These are phyloP conservation scores for Octodon degus DNA, from an alignment of 2,113 vertebrate species.

Conservation along the genomic window DNA sequence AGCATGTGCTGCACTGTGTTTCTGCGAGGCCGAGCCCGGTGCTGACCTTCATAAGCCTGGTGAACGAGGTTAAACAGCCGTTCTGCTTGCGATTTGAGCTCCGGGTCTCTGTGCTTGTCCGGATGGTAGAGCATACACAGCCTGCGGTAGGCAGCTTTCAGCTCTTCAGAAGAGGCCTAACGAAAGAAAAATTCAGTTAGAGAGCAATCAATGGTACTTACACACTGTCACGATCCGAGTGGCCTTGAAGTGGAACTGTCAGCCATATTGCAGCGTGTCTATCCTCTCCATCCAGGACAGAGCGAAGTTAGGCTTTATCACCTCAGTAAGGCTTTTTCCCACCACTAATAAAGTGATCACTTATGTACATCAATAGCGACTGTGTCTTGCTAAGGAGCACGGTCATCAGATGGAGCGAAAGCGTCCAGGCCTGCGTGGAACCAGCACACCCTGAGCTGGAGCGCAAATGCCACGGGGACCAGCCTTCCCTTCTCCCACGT, in stretches of 20 bases:
- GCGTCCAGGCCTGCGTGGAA: background rate
- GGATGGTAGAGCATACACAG: constrained; percentile 99
- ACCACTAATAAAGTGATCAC: background rate
- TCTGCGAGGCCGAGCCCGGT: background rate
- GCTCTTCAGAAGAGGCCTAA: constrained; percentile 96
- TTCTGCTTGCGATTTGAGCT: constrained; percentile 95
- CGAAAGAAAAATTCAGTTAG: constrained; percentile 67
- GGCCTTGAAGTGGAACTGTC: constrained; percentile 25
- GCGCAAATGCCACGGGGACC: no score
- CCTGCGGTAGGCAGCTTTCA: constrained; percentile 96
- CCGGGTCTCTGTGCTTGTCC: constrained; percentile 98
- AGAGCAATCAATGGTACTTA: background rate
- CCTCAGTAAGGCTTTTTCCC: background rate
- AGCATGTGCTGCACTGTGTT: background rate
- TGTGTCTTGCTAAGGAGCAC: background rate
- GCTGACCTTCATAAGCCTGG: constrained; percentile 97
- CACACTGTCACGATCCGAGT: constrained; percentile 32
- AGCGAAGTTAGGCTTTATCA: background rate
- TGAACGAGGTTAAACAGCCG: constrained; percentile 97
- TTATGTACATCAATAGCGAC: background rate
- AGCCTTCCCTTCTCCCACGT: accelerated
- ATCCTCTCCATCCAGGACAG: background rate
- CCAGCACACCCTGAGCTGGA: background rate
- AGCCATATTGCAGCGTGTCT: background rate
- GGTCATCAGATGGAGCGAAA: background rate